Evolutionary conservation across 2,113 vertebrate species (phyloP).

Genomic region (Pimephales promelas): DNA sequence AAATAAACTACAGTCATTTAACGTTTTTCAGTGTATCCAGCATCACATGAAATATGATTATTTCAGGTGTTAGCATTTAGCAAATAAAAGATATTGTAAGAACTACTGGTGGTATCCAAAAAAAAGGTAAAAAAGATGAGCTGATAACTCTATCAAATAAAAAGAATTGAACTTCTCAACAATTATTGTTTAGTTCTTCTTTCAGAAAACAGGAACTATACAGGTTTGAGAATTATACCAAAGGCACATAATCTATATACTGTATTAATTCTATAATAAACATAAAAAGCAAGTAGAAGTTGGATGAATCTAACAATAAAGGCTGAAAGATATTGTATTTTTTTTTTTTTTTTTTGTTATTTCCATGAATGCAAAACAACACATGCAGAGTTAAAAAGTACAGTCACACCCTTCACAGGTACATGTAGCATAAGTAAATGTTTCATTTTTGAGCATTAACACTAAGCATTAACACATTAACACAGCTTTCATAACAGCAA

Average conservation of each 20-base stretch:
- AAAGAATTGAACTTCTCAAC: constrained; percentile 36
- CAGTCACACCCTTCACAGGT: constrained; percentile 52
- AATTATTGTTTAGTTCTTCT: constrained; percentile 50
- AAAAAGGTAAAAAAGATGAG: not conserved
- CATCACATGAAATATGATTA: not conserved
- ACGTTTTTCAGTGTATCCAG: not conserved
- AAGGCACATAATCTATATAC: not conserved
- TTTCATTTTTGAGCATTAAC: constrained; percentile 6
- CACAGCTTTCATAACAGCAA: not conserved
- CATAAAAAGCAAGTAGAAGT: not conserved
- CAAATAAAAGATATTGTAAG: constrained; percentile 1
- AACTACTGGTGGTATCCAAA: not conserved
- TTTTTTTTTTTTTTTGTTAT: not conserved
- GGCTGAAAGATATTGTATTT: not conserved
- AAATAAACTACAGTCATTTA: not conserved
- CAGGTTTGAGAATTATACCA: constrained; percentile 35
- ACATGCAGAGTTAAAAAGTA: constrained; percentile 45
- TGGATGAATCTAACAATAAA: constrained; percentile 31
- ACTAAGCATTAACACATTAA: constrained; percentile 26
- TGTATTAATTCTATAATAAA: constrained; percentile 27
- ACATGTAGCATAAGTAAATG: constrained; percentile 33
- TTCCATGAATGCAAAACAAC: constrained; percentile 32
- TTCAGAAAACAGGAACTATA: constrained; percentile 33
- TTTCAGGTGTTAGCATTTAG: constrained; percentile 22
- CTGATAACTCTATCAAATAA: constrained; percentile 31